Evolutionary conservation across 2,797 vertebrate genomes (phyloP), one percentile per base, ranked within the genome.

Genomic region (Notoglanidium macrostoma): DNA sequence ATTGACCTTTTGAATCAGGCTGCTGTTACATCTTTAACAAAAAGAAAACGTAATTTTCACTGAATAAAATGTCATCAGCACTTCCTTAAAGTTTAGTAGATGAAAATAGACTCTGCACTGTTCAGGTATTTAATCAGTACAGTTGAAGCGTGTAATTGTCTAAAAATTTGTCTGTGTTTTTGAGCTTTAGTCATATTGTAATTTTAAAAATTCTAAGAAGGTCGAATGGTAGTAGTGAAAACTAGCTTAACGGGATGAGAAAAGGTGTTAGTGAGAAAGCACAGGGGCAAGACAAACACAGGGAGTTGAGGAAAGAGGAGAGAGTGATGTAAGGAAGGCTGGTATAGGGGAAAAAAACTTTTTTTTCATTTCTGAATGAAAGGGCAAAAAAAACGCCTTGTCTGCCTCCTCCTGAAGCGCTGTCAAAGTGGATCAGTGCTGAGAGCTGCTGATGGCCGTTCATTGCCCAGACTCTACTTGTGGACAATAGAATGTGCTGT

Each of bases 401-500:
- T 97, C 97, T 97, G 96, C 98, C 97, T 97, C 94, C 95, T 96
- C 95, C 97, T 96, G 96, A 98, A 91, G 92, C 96, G 97, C 98
- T 99, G 98, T 99, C 98, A 99, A 97, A 97, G 97, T 98, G 96
- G 96, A 99, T 99, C 98, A 99, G 97, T 95, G 95, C 94, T 96
- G 95, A 95, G 93, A 93, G 94, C 91, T 92, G 91, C 93, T 96
- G 96, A 96, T 93, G 89, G 94, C 93, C 94, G 92, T 94, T 95
- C 92, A 93, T 94, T 93, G 95, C 94, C 94, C 94, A 95, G 94
- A 95, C 94, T 96, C 95, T 93, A 93, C 92, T 93, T 91, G 90
- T 89, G 91, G 97, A 99, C 98, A 99, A 99, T 95, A 93, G 94
- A 93, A 94, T 97, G 97, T 96, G 96, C 92, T 90, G 94, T 93